These are phyloP conservation scores for Microplitis manilae DNA, from an alignment of 2,888 invertebrate genomes.

Conservation along the genomic window DNA sequence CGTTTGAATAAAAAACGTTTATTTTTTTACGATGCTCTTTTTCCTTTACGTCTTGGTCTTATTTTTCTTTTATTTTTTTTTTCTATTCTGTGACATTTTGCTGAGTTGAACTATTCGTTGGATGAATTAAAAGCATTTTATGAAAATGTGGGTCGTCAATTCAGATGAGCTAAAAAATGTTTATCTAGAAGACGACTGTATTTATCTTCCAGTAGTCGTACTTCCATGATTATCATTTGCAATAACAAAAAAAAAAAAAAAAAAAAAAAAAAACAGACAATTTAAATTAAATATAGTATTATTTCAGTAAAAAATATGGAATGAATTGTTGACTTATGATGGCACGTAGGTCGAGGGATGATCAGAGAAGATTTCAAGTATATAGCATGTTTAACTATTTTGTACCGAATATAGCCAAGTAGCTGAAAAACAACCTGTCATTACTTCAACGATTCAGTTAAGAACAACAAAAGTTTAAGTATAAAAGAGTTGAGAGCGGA, in stretches of 20 bases:
- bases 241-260: background rate
- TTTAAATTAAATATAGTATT: background rate
- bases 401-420: background rate
- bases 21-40: conserved; percentile 38
- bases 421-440: background rate
- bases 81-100: conserved; percentile 21
- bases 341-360: too few species aligned
- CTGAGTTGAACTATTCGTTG: conserved; percentile 1
- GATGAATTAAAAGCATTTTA: conserved; percentile 56
- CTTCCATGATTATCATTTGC: background rate
- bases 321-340: too few species aligned
- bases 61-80: conserved; percentile 23
- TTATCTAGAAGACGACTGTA: background rate
- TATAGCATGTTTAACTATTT: background rate
- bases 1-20: conserved; percentile 10
- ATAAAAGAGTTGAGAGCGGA: background rate
- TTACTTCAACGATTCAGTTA: background rate
- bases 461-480: background rate
- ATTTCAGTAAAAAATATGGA: background rate
- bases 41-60: conserved; percentile 5
- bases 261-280: background rate
- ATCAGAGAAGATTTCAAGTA: background rate
- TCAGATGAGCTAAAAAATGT: conserved; percentile 1
- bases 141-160: conserved; percentile 62
- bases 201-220: background rate